These are phyloP conservation scores for Allacma fusca DNA, from an alignment of 2,888 invertebrate genomes.

Conservation along the genomic window DNA sequence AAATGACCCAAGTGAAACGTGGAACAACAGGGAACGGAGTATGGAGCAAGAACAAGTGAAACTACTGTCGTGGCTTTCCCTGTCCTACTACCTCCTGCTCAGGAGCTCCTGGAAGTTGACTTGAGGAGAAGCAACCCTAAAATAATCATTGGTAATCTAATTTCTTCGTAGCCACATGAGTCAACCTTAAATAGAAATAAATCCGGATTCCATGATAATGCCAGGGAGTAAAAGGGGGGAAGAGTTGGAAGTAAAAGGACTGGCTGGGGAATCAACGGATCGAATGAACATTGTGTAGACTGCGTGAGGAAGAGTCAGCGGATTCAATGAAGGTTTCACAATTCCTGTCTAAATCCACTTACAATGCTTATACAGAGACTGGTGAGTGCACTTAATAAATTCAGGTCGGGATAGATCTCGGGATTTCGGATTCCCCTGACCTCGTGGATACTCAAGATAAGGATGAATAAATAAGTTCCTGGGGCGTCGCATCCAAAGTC, in stretches of 20 bases:
- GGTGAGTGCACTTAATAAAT: neutral
- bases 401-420: neutral
- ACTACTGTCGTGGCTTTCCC: no score
- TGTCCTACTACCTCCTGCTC: no score
- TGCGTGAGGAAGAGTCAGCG: neutral
- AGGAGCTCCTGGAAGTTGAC: no score
- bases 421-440: neutral
- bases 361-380: neutral
- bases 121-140: no score
- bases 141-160: no score
- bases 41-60: no score
- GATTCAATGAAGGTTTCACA: neutral
- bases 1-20: no score
- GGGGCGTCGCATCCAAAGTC: neutral
- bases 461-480: neutral
- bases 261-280: neutral
- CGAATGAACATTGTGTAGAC: neutral
- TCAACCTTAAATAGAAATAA: no score
- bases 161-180: no score
- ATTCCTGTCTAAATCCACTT: constrained; percentile 1
- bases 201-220: neutral
- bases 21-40: no score
- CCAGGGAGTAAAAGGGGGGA: neutral
- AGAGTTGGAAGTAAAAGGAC: neutral
- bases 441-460: constrained; percentile 1